These are phyloP conservation scores for Mus musculus DNA, from an alignment of 2,113 vertebrate species.

Conservation along the genomic window DNA sequence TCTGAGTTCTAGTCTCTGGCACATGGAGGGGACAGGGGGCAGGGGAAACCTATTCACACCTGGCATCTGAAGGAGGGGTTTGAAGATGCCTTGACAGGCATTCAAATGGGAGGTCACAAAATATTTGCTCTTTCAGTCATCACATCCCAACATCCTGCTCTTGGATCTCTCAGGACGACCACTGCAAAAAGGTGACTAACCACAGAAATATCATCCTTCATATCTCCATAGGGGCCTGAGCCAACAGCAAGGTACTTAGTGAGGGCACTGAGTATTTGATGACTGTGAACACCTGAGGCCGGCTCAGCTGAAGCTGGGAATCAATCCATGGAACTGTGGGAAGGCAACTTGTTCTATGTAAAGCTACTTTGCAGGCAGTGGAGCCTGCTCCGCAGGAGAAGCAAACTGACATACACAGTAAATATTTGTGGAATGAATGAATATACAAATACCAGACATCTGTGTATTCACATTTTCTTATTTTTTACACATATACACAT, in stretches of 20 bases:
- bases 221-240: background rate
- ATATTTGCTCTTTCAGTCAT: background rate
- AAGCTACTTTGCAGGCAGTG: background rate
- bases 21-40: background rate
- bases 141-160: background rate
- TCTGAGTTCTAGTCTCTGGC: background rate
- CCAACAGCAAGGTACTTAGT: accelerated
- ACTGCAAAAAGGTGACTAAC: too few relatives aligned
- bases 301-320: background rate
- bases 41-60: background rate
- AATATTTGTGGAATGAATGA: background rate
- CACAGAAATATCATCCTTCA: accelerated
- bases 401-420: background rate
- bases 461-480: constrained; percentile 3
- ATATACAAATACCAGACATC: constrained; percentile 29
- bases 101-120: background rate
- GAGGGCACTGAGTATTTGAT: accelerated
- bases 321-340: background rate
- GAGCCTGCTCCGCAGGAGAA: background rate
- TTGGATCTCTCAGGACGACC: background rate
- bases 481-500: constrained; percentile 8
- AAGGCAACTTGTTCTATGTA: background rate
- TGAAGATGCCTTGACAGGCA: background rate
- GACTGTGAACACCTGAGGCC: background rate
- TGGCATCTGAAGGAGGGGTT: background rate